phyloP scores from a whole-genome alignment of 2,797 vertebrate genomes.

The Melopsittacus undulatus region DNA sequence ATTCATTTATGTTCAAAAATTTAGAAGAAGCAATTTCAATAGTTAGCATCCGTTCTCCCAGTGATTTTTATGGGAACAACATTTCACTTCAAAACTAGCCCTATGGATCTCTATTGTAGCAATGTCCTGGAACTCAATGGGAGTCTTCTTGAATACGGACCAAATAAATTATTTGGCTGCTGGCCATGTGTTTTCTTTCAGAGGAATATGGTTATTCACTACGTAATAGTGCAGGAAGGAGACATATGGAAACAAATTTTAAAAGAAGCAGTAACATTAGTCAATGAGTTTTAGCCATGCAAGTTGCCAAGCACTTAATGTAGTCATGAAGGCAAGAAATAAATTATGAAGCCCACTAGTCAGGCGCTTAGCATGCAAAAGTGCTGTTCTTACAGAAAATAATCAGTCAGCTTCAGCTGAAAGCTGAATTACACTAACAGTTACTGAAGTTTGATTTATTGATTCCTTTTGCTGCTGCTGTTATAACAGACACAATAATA shows the following conservation, averaged over 20 bases:
- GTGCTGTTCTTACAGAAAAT: background rate
- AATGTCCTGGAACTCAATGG: slow-evolving; percentile 9
- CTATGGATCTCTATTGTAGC: background rate
- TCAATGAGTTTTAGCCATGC: background rate
- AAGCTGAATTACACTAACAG: background rate
- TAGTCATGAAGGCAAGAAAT: background rate
- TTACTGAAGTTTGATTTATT: background rate
- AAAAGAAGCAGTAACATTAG: slow-evolving; percentile 11
- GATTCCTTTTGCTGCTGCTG: background rate
- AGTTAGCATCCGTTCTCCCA: background rate
- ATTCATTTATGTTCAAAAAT: background rate
- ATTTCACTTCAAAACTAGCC: background rate
- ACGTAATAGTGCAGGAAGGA: background rate
- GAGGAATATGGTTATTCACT: slow-evolving; percentile 8
- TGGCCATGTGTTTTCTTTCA: slow-evolving; percentile 46
- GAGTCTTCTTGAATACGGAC: slow-evolving; percentile 5
- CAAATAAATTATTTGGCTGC: slow-evolving; percentile 41
- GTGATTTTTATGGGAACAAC: background rate
- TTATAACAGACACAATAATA: background rate
- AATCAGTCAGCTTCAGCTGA: background rate
- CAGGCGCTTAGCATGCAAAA: background rate
- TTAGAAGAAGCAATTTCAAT: background rate
- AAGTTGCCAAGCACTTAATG: slow-evolving; percentile 17
- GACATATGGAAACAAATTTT: slow-evolving; percentile 40
- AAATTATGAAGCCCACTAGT: background rate